Base-by-base conservation (phyloP, 1,140 invertebrate genomes). In the Dysdera silvatica region DNA sequence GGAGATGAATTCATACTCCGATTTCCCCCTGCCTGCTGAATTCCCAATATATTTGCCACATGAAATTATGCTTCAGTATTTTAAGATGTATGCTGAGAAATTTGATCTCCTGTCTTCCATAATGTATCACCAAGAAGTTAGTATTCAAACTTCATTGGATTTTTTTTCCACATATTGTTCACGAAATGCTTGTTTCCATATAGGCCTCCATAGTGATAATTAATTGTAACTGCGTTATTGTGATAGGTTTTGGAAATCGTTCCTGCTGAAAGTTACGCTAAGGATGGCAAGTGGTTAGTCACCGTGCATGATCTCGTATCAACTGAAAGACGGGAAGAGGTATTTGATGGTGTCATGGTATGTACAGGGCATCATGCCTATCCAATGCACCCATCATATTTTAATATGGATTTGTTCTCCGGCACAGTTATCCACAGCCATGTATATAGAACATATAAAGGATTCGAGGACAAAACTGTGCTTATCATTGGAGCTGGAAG, bases 401-500 rank as follows among this genome's bases (percentile, higher is more conserved):
- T 43, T 41, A 70, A 58, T 12, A 55, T 53, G 43, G 49, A 68
- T 41, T 53, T 45, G 23, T 69, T 69, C 67, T 67, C 71, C 54
- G 76, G 76, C 5, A 63, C 68, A 52, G 49, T 67, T 16, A 48
- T 77, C 6, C 77, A 79, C 61, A 69, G 72, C 0, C 72, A 75
- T 26, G 66, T 71, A n/a, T 74, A 72, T 63, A 73, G 73, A 58
- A 43, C 65, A 4, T 64, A 71, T 16, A 49, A 52, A 14, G 69
- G 73, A 4, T 76, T 73, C 61, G 74, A 77, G 61, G 73, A 72
- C 33, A 74, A 77, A 66, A 63, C 67, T 33, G 74, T 79, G 5
- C 67, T 81, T 12, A 71, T 82, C 12, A 65, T 82, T 24, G 80
- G 81, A 12, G 75, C 82, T 37, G 76, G 76, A 5, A 82, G 81